A percentile compares a stretch with the other conserved stretches of the same genome.
Evolutionary conservation across 2,888 invertebrate genomes (phyloP).

Genomic region (Thysanoteuthis rhombus): DNA sequence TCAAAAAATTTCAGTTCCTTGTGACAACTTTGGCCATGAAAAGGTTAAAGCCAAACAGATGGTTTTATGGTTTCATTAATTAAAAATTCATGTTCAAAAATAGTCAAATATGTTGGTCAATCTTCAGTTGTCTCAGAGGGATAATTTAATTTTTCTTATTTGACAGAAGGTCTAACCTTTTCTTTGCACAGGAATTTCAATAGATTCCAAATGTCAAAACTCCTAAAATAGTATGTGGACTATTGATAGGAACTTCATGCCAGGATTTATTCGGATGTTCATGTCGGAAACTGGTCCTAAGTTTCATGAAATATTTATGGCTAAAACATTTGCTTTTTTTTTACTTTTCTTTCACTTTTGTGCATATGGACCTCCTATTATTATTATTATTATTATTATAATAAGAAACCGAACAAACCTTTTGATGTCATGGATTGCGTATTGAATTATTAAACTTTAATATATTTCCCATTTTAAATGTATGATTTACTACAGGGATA

Average conservation of each 20-base stretch:
- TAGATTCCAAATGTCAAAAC: not conserved
- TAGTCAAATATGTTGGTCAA: not conserved
- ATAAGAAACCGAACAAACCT: not conserved
- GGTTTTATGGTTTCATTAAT: too few relatives aligned
- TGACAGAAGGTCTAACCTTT: not conserved
- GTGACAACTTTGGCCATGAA: too few relatives aligned
- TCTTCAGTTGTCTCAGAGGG: not conserved
- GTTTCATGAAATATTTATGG: not conserved
- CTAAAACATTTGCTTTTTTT: not conserved
- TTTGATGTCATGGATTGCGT: not conserved
- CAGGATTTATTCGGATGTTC: not conserved
- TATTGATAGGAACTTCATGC: not conserved
- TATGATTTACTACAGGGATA: not conserved
- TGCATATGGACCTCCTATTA: not conserved
- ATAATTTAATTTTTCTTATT: not conserved
- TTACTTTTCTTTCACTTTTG: not conserved
- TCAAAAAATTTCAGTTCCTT: too few relatives aligned
- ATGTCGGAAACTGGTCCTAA: not conserved
- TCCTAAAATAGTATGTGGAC: not conserved
- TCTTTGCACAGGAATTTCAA: not conserved
- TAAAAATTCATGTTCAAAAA: too few relatives aligned
- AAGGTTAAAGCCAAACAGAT: too few relatives aligned
- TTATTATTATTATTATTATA: not conserved
- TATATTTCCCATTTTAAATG: too few relatives aligned
- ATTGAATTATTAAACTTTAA: not conserved